Evolutionary conservation across 2,113 vertebrate genomes (phyloP).

Genomic region (Octodon degus): DNA sequence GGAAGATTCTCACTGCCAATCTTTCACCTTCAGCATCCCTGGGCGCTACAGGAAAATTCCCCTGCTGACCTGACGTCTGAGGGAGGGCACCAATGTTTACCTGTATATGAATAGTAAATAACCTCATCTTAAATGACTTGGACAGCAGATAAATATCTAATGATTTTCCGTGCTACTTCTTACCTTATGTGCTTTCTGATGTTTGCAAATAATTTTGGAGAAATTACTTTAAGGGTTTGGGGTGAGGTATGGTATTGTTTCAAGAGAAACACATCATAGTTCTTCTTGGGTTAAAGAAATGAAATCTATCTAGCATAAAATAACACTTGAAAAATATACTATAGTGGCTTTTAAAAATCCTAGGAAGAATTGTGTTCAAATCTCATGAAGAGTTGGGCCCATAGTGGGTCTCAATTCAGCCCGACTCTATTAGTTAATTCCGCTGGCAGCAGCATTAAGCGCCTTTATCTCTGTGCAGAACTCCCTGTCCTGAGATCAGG

Average conservation of each 20-base stretch:
- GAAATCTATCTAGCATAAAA: not conserved
- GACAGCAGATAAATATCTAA: not conserved
- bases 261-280: not conserved
- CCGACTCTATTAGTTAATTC: not conserved
- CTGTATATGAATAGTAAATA: not conserved
- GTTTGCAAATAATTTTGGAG: not conserved
- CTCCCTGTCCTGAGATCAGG: not conserved
- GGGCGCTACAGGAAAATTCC: not conserved
- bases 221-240: not conserved
- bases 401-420: not conserved
- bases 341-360: not conserved
- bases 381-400: not conserved
- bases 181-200: not conserved
- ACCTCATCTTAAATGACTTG: not conserved
- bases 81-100: not conserved
- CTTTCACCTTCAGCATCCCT: accelerated
- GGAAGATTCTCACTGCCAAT: not conserved
- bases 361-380: not conserved
- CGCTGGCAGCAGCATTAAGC: not conserved
- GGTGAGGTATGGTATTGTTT: not conserved
- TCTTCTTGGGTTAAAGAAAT: not conserved
- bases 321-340: not conserved
- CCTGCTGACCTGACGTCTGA: not conserved
- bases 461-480: not conserved
- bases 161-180: not conserved